Conservation (phyloP, 2,888 invertebrate genomes). For the Plutella xylostella region DNA sequence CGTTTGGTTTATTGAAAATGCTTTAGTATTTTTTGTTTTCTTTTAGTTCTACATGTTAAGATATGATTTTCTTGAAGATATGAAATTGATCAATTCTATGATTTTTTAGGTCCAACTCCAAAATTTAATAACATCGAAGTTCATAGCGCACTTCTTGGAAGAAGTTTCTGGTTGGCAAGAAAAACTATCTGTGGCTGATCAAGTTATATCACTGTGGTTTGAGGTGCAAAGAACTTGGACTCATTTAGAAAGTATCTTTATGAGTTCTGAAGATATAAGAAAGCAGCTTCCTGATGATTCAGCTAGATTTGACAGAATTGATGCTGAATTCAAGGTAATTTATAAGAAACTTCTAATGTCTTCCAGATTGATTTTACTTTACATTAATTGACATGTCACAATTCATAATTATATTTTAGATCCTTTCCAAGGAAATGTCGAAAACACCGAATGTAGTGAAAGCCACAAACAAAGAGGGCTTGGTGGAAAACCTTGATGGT, state of each 20-base stretch:
- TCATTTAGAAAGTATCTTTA: conserved; percentile 96
- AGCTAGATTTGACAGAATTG: conserved; percentile 90
- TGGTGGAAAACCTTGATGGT: conserved; percentile 82
- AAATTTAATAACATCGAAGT: conserved; percentile 96
- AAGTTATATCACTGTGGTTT: conserved; percentile 92
- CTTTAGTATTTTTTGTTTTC: no score
- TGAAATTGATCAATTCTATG: neutral
- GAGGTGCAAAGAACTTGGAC: conserved; percentile 98
- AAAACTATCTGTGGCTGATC: conserved; percentile 92
- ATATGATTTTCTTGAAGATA: neutral
- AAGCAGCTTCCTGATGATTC: conserved; percentile 95
- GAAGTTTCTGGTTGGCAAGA: conserved; percentile 96
- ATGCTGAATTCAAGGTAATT: conserved; percentile 86
- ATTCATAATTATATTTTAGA: conserved; percentile 38
- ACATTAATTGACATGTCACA: neutral
- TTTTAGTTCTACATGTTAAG: neutral
- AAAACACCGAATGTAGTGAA: conserved; percentile 89
- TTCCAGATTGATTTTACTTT: neutral
- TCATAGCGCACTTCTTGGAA: conserved; percentile 94
- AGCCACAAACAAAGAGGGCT: conserved; percentile 88
- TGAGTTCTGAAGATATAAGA: conserved; percentile 97
- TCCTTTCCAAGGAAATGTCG: conserved; percentile 80
- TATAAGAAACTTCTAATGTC: neutral
- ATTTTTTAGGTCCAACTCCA: conserved; percentile 85
- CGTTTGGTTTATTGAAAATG: no score